A percentile compares a stretch with the other conserved stretches of the same genome.
These are phyloP conservation scores for Vicugna pacos DNA, from an alignment of 2,113 vertebrate genomes.

Conservation along the genomic window DNA sequence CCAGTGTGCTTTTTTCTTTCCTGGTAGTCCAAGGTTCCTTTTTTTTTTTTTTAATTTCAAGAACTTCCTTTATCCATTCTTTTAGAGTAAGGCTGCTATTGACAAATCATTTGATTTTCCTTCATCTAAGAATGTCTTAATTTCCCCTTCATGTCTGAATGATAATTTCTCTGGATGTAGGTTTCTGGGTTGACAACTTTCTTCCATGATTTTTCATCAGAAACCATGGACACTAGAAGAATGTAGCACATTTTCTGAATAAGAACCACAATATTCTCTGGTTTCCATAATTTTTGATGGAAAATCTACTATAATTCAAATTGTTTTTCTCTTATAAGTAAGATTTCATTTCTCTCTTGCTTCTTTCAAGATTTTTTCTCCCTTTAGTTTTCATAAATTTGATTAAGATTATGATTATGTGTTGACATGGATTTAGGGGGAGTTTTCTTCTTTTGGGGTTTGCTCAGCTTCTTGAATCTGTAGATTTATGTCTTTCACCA, in stretches of 20 bases:
- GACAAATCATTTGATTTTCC: neutral
- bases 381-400: constrained; percentile 21
- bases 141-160: neutral
- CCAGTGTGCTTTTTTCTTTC: neutral
- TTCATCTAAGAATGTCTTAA: neutral
- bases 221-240: no score
- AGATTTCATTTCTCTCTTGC: neutral
- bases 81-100: neutral
- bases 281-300: no score
- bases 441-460: neutral
- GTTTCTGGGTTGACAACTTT: no score
- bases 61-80: neutral
- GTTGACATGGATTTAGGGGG: neutral
- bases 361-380: neutral
- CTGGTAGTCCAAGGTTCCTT: neutral
- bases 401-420: neutral
- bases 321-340: neutral
- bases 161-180: neutral
- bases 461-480: neutral
- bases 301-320: no score
- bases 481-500: no score
- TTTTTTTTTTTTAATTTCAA: neutral
- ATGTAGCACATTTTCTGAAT: no score
- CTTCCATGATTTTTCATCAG: no score
- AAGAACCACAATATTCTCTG: no score